phyloP scores from a whole-genome alignment of 1,140 invertebrate species.

The Sycobia sp. region DNA sequence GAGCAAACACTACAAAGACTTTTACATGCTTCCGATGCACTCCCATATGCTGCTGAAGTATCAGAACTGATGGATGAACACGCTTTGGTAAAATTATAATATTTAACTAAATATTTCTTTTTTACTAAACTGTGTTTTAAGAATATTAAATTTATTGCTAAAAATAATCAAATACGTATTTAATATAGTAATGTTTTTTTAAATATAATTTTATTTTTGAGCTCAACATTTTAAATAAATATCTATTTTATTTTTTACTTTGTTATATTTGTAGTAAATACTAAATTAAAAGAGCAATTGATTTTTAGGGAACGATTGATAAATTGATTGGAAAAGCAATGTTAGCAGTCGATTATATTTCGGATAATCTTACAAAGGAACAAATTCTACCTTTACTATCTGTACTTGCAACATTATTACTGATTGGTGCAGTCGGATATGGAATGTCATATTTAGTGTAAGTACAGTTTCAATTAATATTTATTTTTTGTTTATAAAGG shows the following conservation, averaged over 20 bases:
- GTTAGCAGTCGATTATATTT: constrained; percentile 75
- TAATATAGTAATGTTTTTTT: too few relatives aligned
- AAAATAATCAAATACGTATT: too few relatives aligned
- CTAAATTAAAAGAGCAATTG: neutral
- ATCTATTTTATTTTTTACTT: neutral
- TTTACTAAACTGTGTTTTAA: too few relatives aligned
- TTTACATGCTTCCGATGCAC: constrained; percentile 72
- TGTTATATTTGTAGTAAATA: neutral
- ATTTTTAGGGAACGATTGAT: constrained; percentile 71
- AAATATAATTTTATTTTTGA: neutral
- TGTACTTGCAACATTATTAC: constrained; percentile 78
- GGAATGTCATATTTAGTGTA: constrained; percentile 88
- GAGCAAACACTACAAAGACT: constrained; percentile 74
- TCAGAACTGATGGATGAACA: constrained; percentile 62
- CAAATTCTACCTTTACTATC: constrained; percentile 82
- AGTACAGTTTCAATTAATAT: constrained; percentile 48
- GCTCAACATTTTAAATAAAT: neutral
- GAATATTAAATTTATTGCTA: too few relatives aligned
- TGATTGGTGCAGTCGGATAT: constrained; percentile 83
- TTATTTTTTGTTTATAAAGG: constrained; percentile 4
- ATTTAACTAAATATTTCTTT: neutral
- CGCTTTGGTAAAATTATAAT: constrained; percentile 51
- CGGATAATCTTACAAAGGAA: constrained; percentile 77
- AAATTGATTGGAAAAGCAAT: constrained; percentile 71
- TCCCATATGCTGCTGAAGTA: constrained; percentile 72